A percentile compares a stretch with the other conserved stretches of the same genome.
Conservation (phyloP, 2,113 vertebrate species). For the Cariama cristata region DNA sequence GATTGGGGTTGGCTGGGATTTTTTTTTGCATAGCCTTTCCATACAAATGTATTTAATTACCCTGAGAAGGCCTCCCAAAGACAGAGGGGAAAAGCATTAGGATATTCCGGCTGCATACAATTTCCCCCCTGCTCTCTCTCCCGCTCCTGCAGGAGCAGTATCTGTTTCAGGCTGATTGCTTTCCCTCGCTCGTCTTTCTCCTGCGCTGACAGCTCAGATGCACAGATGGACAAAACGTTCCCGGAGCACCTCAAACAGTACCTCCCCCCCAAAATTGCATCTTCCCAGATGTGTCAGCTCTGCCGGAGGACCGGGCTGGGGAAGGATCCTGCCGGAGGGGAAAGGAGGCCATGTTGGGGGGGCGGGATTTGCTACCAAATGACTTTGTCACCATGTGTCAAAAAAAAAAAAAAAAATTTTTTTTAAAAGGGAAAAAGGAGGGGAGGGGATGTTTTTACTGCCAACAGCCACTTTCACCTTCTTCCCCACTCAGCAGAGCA, state of each 20-base stretch:
- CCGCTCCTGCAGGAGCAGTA: slow-evolving; percentile 6
- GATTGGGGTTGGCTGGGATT: not conserved
- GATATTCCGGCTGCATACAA: not conserved
- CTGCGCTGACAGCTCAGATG: not conserved
- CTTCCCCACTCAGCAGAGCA: not conserved
- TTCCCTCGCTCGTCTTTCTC: not conserved
- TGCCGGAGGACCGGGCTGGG: not conserved
- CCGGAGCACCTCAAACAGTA: not conserved
- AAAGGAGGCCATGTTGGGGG: not conserved
- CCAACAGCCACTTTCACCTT: slow-evolving; percentile 22
- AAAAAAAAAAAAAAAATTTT: not conserved
- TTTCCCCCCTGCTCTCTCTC: not conserved
- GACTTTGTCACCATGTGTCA: not conserved
- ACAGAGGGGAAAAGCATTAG: slow-evolving; percentile 44
- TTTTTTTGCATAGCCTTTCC: not conserved
- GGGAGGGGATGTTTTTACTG: not conserved
- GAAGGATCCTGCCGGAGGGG: not conserved
- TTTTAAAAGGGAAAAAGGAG: not conserved
- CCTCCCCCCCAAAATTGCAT: not conserved
- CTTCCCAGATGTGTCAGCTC: not conserved
- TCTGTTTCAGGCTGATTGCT: slow-evolving; percentile 13
- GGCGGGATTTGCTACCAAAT: not conserved
- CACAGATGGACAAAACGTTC: slow-evolving; percentile 33
- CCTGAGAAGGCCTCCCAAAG: slow-evolving; percentile 47
- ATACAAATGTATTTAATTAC: slow-evolving; percentile 37